Evolutionary conservation across 2,113 vertebrate genomes (phyloP), one percentile per base, ranked within the genome.

Genomic region (Hiodon tergisus): DNA sequence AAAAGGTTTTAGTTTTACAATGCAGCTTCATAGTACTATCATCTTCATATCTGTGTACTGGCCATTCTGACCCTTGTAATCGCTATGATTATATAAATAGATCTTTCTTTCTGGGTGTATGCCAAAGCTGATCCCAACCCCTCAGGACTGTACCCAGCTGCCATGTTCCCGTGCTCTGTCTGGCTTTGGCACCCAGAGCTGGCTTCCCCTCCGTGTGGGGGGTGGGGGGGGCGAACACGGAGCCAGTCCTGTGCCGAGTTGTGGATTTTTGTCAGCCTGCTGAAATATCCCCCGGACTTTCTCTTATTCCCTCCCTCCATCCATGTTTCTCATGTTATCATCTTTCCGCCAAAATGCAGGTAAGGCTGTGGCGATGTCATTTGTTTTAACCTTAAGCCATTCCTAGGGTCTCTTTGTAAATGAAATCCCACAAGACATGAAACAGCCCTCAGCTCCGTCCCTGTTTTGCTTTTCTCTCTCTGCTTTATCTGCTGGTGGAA

Each of bases 111-210:
- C n/a, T 63, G 71, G 62, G 59, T 66, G 53, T 55, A 53, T 66
- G n/a, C 47, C 72, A 55, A 51, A 57, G 51, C 51, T 57, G 53
- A 54, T 6, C 16, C 51, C 16, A 50, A 54, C 60, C 62, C 74
- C 62, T 60, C n/a, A 71, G 78, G 75, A 66, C 52, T 55, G 48
- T 17, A 4, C 75, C 68, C 75, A 81, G 80, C 69, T 75, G 75
- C 71, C 67, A 54, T n/a, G 31, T 17, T 66, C 70, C 65, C 47
- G 50, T 61, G 51, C 74, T 46, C 58, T 54, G 57, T 52, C 70
- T 69, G 50, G 60, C 55, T 57, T 17, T 73, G 66, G 71, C 76
- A 62, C 69, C 50, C 58, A 10, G 2, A 62, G 17, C 69, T 55
- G 48, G 59, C 73, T 65, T 61, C 59, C 68, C 58, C 7, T 51